phyloP scores from a whole-genome alignment of 2,888 invertebrate genomes.

The Pachycephus smyrnensis region DNA sequence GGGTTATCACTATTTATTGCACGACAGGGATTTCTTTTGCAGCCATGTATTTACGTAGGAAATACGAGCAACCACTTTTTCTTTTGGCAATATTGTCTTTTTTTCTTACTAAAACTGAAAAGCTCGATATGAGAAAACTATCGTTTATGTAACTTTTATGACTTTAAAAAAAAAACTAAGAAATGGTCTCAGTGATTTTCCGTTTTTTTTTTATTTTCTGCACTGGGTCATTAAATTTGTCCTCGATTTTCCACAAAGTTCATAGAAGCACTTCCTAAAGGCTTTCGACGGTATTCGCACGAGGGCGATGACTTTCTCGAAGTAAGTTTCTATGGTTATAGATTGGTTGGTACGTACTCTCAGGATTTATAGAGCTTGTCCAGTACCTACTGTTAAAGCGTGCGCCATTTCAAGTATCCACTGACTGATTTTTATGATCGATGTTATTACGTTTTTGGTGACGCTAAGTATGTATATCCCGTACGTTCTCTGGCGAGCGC shows the following conservation, averaged over 20 bases:
- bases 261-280: neutral
- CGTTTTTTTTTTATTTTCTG: neutral
- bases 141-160: neutral
- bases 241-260: neutral
- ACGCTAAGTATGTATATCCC: conserved; percentile 1
- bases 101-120: neutral
- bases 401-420: neutral
- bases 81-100: neutral
- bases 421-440: neutral
- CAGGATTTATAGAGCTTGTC: neutral
- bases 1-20: neutral
- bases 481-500: conserved; percentile 26
- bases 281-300: neutral
- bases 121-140: neutral
- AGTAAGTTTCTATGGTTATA: neutral
- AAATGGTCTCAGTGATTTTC: too few relatives aligned
- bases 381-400: neutral
- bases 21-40: neutral
- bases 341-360: neutral
- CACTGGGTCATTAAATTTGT: neutral
- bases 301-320: neutral
- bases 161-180: too few relatives aligned
- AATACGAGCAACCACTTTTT: neutral
- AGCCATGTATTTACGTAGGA: neutral
- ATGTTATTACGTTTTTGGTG: neutral